Evolutionary conservation across 2,113 vertebrate species (phyloP), one percentile per base, ranked within the genome.

Genomic region (Apeltes quadracus): DNA sequence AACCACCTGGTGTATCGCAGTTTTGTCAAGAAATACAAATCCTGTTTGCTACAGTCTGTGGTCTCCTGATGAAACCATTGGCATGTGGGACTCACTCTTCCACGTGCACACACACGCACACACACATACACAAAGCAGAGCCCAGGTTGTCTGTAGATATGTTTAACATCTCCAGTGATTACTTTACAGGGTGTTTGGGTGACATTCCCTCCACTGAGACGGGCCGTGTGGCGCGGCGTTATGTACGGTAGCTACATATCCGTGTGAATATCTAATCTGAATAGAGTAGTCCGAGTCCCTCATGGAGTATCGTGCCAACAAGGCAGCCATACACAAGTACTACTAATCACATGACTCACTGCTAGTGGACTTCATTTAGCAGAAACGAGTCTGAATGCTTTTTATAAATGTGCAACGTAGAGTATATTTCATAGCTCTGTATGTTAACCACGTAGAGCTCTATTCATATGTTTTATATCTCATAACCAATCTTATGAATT

Each of bases 181-280:
- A 81, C 87, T 84, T 84, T 84, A 38, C 87, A 87, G 82, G 78
- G 86, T 88, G 85, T 88, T 65, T 69, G 77, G 70, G 62, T 82
- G 78, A 79, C 75, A 71, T 69, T 75, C 38, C 78, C 79, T 84
- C 78, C 81, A 46, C 46, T 80, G 63, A 29, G 72, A 74, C 65
- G 71, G 72, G 64, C 78, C 66, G 72, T 77, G 58, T 54, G 70
- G 46, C 1, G 5, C 32, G 32, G 85, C 84, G 73, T 86, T 84
- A 81, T 88, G 86, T 88, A 84, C 70, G 48, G 72, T 85, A 77
- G 87, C 79, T 85, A 76, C 88, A 81, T 87, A 85, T 89, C 69
- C 48, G 73, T 81, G 78, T 75, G 66, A 79, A 61, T 84, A 84
- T 88, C 81, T 90, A 88, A 87, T 84, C 84, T 38, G 72, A 90